Evolutionary conservation across 2,888 invertebrate species (phyloP).

Genomic region (Ferrisia virgata): DNA sequence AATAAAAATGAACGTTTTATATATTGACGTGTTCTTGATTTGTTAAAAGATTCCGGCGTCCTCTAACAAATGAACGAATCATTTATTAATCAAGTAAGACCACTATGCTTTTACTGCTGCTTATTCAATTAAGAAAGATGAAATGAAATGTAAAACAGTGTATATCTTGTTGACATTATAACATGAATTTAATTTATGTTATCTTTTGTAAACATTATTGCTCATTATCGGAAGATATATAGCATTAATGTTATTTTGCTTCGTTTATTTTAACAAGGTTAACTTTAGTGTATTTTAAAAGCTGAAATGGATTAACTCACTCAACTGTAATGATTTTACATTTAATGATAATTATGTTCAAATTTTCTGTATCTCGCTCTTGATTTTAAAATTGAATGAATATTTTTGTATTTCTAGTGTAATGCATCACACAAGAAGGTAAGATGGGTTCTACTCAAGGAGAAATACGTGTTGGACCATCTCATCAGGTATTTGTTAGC

Average conservation of each 20-base stretch:
- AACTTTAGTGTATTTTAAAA: not conserved
- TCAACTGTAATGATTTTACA: conserved; percentile 21
- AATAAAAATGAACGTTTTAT: not conserved
- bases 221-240: conserved; percentile 2
- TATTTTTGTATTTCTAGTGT: conserved; percentile 2
- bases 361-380: not conserved
- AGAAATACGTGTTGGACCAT: conserved; percentile 74
- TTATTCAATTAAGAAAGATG: conserved; percentile 11
- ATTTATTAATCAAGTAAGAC: conserved; percentile 9
- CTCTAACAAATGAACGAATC: not conserved
- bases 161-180: conserved; percentile 6
- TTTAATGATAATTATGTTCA: not conserved
- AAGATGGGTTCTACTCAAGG: conserved; percentile 67
- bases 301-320: not conserved
- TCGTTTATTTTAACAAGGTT: conserved; percentile 17
- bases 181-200: not conserved
- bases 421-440: conserved; percentile 28
- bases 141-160: not conserved
- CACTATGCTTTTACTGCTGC: not conserved
- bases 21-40: not conserved
- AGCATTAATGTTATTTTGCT: not conserved
- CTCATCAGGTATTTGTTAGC: conserved; percentile 64
- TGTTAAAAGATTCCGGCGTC: not conserved
- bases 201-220: conserved; percentile 19
- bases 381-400: not conserved